These are phyloP conservation scores for Nothocercus nigrocapillus DNA, from an alignment of 2,113 vertebrate genomes.

Conservation along the genomic window DNA sequence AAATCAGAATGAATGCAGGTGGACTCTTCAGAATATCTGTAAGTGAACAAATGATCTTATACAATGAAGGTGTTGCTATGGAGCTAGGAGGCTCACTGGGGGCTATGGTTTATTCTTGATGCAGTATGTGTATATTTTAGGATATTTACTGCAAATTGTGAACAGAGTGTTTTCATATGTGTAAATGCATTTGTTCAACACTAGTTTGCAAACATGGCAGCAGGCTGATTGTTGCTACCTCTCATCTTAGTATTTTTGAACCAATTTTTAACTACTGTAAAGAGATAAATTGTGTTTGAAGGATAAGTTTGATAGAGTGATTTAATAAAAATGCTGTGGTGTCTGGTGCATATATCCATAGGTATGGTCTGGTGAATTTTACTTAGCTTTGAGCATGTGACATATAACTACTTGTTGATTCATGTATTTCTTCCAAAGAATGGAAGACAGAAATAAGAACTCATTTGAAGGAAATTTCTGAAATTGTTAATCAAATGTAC, in stretches of 20 bases:
- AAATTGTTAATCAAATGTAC: neutral
- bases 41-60: neutral
- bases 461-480: neutral
- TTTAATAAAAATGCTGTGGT: neutral
- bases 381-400: neutral
- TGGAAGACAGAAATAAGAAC: neutral
- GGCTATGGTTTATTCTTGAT: neutral
- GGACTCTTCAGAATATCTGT: fast-evolving
- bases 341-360: neutral
- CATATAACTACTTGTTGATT: neutral
- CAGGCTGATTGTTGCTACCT: neutral
- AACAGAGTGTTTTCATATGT: neutral
- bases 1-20: neutral
- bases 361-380: neutral
- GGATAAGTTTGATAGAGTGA: neutral
- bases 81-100: neutral
- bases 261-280: neutral
- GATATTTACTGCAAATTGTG: neutral
- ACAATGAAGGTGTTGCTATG: too few relatives aligned
- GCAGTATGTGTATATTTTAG: neutral
- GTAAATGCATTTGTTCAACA: neutral
- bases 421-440: neutral
- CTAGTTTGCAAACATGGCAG: neutral
- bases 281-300: neutral
- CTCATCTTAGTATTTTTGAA: neutral